Evolutionary conservation across 2,113 vertebrate species (phyloP), one percentile per base, ranked within the genome.

Genomic region (Galbula dea): DNA sequence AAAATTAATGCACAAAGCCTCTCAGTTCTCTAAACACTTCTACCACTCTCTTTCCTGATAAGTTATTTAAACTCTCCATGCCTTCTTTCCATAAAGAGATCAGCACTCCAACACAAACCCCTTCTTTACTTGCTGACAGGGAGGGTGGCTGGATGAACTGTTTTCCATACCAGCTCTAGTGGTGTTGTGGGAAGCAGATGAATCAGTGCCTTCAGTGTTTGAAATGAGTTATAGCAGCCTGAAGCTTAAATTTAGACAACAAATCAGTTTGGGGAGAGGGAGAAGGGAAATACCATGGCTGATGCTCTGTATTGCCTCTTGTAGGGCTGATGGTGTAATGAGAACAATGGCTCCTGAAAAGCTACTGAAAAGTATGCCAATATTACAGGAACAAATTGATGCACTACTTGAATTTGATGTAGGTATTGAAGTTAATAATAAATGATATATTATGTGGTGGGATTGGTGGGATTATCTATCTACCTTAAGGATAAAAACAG

Each of bases 381-480:
- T 98, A 88, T 96, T 99, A 48, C 99, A 99, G 97, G 98, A 98
- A 97, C 99, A 99, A 90, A 99, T 99, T 20, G 99, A 99, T 86
- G 99, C 99, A 39, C 97, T 99, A 95, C 98, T 99, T 97, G 99
- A 99, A 97, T 99, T 99, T 86, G 98, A 99, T 51, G 99, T 99
- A 97, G 86, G 99, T 98, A 97, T 95, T 86, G 77, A 91, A 67
- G 63, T 36, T 77, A 57, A 82, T 18, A 10, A n/a, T n/a, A n/a
- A n/a, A n/a, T n/a, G n/a, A n/a, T n/a, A n/a, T n/a, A n/a, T n/a
- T n/a, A n/a, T n/a, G n/a, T n/a, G n/a, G n/a, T n/a, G n/a, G n/a
- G n/a, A 15, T 17, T 74, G 48, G 9, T 88, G 32, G 32, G 23
- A 54, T 88, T 88, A 4, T 61, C 89, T 83, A 59, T 89, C 23